Evolutionary conservation across 1,140 invertebrate genomes (phyloP).

Genomic region (Mizuhopecten yessoensis): DNA sequence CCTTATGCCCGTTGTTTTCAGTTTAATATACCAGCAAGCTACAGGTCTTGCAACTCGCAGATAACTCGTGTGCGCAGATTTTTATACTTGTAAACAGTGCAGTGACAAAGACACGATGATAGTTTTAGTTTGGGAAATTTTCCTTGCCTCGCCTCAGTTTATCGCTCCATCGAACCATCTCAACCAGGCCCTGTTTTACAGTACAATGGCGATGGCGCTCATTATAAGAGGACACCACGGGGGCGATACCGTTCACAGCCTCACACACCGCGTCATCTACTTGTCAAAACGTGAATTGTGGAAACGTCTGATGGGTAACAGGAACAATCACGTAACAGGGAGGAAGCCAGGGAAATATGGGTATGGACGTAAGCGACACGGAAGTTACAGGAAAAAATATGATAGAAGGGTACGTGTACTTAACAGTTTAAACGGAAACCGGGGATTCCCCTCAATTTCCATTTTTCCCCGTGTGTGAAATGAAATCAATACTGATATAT

Average conservation of each 20-base stretch:
- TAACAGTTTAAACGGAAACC: no score
- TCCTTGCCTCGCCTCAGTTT: background rate
- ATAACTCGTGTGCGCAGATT: background rate
- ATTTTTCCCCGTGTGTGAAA: no score
- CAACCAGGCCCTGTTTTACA: background rate
- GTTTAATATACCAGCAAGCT: background rate
- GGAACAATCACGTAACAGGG: background rate
- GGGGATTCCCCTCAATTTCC: no score
- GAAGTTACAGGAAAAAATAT: background rate
- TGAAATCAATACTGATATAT: no score
- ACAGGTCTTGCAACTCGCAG: background rate
- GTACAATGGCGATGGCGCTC: background rate
- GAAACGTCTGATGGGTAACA: background rate
- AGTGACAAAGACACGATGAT: constrained; percentile 7
- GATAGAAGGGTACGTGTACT: background rate
- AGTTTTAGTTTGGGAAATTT: background rate
- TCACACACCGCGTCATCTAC: background rate
- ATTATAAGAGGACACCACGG: background rate
- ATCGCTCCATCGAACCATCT: background rate
- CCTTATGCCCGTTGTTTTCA: background rate
- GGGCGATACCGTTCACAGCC: background rate
- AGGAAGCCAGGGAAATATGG: background rate
- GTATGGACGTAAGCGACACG: background rate
- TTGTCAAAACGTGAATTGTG: background rate
- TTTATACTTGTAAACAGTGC: background rate